These are phyloP conservation scores for Podarcis cretensis DNA, from an alignment of 2,113 vertebrate genomes.

Conservation along the genomic window DNA sequence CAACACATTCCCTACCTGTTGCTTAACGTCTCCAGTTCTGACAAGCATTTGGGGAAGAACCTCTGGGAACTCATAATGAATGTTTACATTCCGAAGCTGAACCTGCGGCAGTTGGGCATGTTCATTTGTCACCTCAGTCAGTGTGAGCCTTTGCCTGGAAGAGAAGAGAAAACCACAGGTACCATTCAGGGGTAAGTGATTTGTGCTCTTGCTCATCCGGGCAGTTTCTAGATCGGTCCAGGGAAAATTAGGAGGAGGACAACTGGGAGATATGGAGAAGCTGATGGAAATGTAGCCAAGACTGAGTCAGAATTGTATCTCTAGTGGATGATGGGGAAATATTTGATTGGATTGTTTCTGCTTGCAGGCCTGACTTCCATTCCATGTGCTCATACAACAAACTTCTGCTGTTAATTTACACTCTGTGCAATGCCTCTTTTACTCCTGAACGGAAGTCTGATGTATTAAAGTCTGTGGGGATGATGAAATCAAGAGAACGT, in stretches of 20 bases:
- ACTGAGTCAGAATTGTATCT: neutral
- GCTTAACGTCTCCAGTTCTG: slow-evolving; percentile 66
- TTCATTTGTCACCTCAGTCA: slow-evolving; percentile 71
- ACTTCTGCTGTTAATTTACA: neutral
- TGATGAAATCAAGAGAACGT: neutral
- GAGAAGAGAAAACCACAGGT: neutral
- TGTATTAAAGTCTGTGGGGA: neutral
- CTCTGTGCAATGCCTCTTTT: no score
- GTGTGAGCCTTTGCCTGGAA: slow-evolving; percentile 77
- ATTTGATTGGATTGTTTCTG: neutral
- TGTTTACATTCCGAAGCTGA: slow-evolving; percentile 68
- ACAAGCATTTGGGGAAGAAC: slow-evolving; percentile 67
- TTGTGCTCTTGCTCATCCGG: neutral
- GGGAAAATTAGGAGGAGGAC: neutral
- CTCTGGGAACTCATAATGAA: slow-evolving; percentile 72
- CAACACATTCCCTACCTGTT: slow-evolving; percentile 71
- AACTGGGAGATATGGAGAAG: neutral
- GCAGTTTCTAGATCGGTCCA: neutral
- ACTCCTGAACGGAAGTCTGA: neutral
- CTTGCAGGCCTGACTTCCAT: neutral
- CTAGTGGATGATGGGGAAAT: neutral
- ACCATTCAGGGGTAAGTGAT: neutral
- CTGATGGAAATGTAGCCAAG: neutral
- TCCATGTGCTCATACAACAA: neutral
- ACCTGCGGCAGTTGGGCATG: neutral